phyloP scores from a whole-genome alignment of 92 coral and sea anemone genomes.

The Bergia puertoricense region DNA sequence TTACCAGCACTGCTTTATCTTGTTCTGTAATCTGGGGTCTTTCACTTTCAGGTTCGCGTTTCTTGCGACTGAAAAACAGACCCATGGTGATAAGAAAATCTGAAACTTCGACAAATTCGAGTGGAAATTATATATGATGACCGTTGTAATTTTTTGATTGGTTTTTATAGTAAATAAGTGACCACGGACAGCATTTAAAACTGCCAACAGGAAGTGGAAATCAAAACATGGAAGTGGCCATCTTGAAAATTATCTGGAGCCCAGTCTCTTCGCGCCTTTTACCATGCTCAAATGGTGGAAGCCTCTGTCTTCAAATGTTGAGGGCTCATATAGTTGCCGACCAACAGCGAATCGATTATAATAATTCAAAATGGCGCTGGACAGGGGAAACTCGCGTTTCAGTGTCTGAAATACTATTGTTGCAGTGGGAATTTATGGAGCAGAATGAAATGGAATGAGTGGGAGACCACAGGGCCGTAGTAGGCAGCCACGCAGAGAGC shows the following conservation, averaged over 20 bases:
- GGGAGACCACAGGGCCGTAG: slow-evolving; percentile 99
- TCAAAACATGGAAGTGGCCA: slow-evolving; percentile 7
- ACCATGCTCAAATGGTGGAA: slow-evolving; percentile 11
- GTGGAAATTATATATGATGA: not conserved
- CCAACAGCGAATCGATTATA: slow-evolving; percentile 19
- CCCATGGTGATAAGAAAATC: slow-evolving; percentile 61
- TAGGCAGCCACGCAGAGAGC: slow-evolving; percentile 99
- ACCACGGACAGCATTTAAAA: not conserved
- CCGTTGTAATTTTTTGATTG: not conserved
- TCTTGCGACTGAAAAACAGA: slow-evolving; percentile 80
- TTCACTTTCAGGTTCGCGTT: slow-evolving; percentile 73
- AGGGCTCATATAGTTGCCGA: slow-evolving; percentile 7
- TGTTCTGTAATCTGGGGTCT: slow-evolving; percentile 93
- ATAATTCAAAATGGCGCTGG: slow-evolving; percentile 93
- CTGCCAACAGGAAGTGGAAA: slow-evolving; percentile 5
- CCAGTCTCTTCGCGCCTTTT: slow-evolving; percentile 4
- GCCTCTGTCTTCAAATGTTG: slow-evolving; percentile 14
- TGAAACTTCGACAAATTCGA: not conserved
- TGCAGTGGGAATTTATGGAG: slow-evolving; percentile 73
- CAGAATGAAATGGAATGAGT: slow-evolving; percentile 99
- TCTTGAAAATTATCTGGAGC: slow-evolving; percentile 1
- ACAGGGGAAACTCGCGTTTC: slow-evolving; percentile 62
- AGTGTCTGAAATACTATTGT: slow-evolving; percentile 64
- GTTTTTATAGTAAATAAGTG: not conserved
- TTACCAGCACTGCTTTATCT: slow-evolving; percentile 94